These are phyloP conservation scores for Globia sparganii DNA, from an alignment of 2,888 invertebrate species.

Conservation along the genomic window DNA sequence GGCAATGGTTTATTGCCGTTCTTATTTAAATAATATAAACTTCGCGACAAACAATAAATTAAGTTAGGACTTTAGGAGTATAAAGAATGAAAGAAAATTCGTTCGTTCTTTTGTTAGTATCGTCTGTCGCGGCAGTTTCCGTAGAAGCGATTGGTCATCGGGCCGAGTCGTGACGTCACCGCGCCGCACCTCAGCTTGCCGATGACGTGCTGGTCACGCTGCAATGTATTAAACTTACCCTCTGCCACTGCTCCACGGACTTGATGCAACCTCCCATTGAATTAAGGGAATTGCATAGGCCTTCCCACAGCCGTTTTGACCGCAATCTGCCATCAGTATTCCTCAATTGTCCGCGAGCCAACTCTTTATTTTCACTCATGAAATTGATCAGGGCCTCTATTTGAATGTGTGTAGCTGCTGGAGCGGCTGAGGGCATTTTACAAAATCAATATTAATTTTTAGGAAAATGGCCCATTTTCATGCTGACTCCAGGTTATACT, in stretches of 20 bases:
- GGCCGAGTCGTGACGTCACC: no score
- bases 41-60: no score
- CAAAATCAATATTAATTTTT: background rate
- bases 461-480: background rate
- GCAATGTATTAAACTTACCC: conserved; percentile 1
- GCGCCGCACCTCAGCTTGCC: no score
- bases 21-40: no score
- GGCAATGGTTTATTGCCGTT: no score
- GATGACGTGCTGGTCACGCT: no score
- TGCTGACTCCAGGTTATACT: no score
- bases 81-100: no score
- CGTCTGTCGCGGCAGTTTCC: no score
- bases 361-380: conserved; percentile 2
- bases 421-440: background rate
- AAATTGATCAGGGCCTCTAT: conserved; percentile 7
- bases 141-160: no score
- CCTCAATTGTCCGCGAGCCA: conserved; percentile 10
- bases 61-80: no score
- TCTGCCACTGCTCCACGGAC: conserved; percentile 18
- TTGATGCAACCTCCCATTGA: conserved; percentile 1
- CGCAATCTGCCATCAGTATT: background rate
- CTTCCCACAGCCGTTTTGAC: conserved; percentile 5
- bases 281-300: background rate
- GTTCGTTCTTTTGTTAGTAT: no score
- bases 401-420: background rate